Evolutionary conservation across 2,888 invertebrate species (phyloP).

Genomic region (Prosapia bicincta): DNA sequence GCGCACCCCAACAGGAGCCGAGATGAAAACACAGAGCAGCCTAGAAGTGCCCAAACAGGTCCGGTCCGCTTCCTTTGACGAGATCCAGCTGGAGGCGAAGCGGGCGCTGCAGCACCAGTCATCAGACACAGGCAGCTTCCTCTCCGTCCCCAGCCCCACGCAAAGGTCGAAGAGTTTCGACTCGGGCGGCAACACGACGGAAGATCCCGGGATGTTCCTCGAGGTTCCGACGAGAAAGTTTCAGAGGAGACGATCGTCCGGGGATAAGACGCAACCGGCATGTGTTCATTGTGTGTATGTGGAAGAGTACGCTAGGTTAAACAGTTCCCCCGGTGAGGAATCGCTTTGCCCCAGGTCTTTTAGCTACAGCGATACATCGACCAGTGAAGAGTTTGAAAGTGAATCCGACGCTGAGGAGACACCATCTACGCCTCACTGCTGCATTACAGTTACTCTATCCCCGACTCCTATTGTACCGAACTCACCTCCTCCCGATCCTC

Average conservation of each 20-base stretch:
- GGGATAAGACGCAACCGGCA: slow-evolving; percentile 39
- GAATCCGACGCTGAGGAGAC: slow-evolving; percentile 44
- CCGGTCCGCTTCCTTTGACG: slow-evolving; percentile 86
- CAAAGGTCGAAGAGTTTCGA: slow-evolving; percentile 79
- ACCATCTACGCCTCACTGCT: slow-evolving; percentile 51
- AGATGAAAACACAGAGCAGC: slow-evolving; percentile 89
- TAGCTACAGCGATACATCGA: slow-evolving; percentile 53
- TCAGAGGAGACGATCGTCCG: slow-evolving; percentile 54
- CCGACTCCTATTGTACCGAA: slow-evolving; percentile 48
- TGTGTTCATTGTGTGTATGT: slow-evolving; percentile 54
- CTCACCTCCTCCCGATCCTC: slow-evolving; percentile 38
- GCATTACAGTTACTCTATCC: slow-evolving; percentile 60
- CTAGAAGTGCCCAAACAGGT: slow-evolving; percentile 88
- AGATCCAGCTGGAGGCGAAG: slow-evolving; percentile 77
- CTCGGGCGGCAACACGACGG: slow-evolving; percentile 54
- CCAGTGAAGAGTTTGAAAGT: slow-evolving; percentile 42
- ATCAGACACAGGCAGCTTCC: slow-evolving; percentile 31
- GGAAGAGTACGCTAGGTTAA: slow-evolving; percentile 61
- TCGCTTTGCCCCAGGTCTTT: slow-evolving; percentile 59
- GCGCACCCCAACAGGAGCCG: slow-evolving; percentile 82
- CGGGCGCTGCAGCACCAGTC: slow-evolving; percentile 50
- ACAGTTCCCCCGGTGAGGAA: slow-evolving; percentile 48
- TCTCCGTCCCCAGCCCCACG: slow-evolving; percentile 47
- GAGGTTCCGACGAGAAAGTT: slow-evolving; percentile 53
- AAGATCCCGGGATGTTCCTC: slow-evolving; percentile 56